A percentile compares a stretch with the other conserved stretches of the same genome.
Conservation (phyloP, 2,797 vertebrate species). For the Pipistrellus pygmaeus region DNA sequence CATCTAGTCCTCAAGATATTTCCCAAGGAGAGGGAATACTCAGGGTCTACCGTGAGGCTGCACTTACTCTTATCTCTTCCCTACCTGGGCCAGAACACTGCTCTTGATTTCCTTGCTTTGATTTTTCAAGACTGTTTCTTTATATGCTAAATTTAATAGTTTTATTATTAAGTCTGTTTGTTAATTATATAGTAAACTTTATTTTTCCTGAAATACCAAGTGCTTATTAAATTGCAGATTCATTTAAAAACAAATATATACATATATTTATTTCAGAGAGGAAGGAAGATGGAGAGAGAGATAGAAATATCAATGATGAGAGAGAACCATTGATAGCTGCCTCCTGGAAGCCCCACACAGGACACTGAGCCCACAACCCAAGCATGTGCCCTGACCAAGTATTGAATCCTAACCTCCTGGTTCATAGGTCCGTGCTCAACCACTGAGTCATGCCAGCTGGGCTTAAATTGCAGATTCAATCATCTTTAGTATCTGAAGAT, state of each 20-base stretch:
- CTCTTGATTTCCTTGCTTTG: background rate
- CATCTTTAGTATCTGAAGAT: background rate
- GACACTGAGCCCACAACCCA: no score
- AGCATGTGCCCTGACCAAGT: no score
- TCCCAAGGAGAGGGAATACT: background rate
- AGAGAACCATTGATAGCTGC: no score
- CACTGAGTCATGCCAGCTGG: no score
- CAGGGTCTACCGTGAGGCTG: background rate
- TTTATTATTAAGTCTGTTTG: background rate
- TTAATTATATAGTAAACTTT: background rate
- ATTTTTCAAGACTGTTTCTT: conserved; percentile 24
- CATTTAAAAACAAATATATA: background rate
- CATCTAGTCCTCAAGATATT: background rate
- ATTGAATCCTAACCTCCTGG: no score
- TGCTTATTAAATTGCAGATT: background rate
- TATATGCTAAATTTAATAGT: background rate
- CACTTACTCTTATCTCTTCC: background rate
- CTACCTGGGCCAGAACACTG: background rate
- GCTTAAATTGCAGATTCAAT: background rate
- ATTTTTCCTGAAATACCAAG: background rate
- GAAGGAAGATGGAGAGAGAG: no score
- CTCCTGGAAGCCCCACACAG: no score
- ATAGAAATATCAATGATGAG: no score
- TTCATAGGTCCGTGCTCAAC: no score
- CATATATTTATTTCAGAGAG: no score